Evolutionary conservation across 2,113 vertebrate genomes (phyloP), one percentile per base, ranked within the genome.

Genomic region (Passer montanus): DNA sequence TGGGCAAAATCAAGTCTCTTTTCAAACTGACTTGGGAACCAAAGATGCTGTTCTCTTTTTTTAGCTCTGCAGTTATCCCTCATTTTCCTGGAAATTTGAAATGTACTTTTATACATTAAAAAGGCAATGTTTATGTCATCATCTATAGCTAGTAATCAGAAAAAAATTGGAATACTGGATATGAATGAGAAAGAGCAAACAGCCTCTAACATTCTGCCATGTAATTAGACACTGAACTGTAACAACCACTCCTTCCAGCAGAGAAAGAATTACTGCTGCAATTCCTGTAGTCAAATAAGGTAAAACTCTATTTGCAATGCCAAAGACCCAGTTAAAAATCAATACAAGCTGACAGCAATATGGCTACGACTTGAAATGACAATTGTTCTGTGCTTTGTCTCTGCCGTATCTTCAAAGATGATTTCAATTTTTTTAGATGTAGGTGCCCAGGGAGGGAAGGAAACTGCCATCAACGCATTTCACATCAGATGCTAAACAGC

Each of bases 331-430:
- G 69, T 75, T 95, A 91, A 89, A 92, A 94, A 84, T 60, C 93
- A 87, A 72, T 56, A 52, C 31, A 60, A 84, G 66, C 60, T 76
- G 84, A 66, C 86, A 85, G 60, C 50, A 79, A 31, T 37, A n/a
- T 17, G 47, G 59, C 39, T 84, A 14, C 0, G 1, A n/a, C 76
- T 52, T 59, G 76, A 86, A 95, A 91, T 39, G 44, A 66, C 84
- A 95, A 64, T 66, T 92, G 91, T 78, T 96, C 89, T 62, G 52
- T 73, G 78, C 81, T 95, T 96, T 85, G 84, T 92, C 66, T 95
- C 62, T 49, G 56, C 77, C 78, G 6, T 33, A 84, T 53, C 89
- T 95, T 95, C 94, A 95, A 94, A 96, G 81, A 43, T 66, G 8
- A 49, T 67, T 94, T 89, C 50, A 75, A 53, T 87, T 95, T 95